Conservation (phyloP, 2,113 vertebrate genomes). For the Phrynosoma blainvillii region DNA sequence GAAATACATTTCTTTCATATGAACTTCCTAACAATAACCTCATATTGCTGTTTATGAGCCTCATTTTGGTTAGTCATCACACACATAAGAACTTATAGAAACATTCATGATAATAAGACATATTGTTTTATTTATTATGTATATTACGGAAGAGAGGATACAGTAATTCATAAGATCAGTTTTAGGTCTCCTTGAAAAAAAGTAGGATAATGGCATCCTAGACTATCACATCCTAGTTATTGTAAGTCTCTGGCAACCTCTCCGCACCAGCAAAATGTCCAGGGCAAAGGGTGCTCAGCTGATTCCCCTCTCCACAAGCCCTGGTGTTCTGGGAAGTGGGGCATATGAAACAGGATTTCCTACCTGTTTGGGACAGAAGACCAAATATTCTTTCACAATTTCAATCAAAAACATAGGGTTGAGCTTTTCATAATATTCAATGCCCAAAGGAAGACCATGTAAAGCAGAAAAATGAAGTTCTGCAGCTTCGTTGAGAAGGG, state of each 20-base stretch:
- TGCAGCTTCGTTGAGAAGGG: constrained; percentile 67
- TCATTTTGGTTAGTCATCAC: neutral
- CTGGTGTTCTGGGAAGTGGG: neutral
- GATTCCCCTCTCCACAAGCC: neutral
- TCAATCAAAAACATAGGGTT: constrained; percentile 76
- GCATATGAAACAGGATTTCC: neutral
- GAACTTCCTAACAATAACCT: neutral
- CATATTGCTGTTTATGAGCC: neutral
- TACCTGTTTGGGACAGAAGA: constrained; percentile 74
- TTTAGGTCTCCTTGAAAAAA: neutral
- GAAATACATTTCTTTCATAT: neutral
- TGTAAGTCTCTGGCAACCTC: neutral
- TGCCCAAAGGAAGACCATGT: constrained; percentile 69
- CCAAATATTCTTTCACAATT: constrained; percentile 73
- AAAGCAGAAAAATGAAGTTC: constrained; percentile 75
- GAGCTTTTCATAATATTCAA: constrained; percentile 77
- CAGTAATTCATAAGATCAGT: neutral
- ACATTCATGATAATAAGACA: neutral
- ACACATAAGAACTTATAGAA: neutral
- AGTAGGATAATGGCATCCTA: neutral
- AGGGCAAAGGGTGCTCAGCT: neutral
- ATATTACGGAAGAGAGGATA: neutral
- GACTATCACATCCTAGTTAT: no score
- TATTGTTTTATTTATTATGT: neutral
- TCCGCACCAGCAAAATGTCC: neutral